phyloP scores from a whole-genome alignment of 1,140 invertebrate species.

The Tetraneura akinire region DNA sequence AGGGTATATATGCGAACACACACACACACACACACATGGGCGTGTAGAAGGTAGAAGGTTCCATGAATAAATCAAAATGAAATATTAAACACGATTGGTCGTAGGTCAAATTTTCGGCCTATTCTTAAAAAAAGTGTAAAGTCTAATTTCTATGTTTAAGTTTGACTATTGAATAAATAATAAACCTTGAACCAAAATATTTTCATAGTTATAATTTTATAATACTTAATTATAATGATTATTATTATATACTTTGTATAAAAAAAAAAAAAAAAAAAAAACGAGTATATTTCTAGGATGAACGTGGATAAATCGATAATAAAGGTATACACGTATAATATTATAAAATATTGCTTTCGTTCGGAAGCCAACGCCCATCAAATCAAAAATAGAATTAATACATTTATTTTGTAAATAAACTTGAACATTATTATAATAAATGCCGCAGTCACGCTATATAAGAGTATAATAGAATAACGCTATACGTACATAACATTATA shows the following conservation, averaged over 20 bases:
- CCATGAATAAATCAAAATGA: slow-evolving; percentile 41
- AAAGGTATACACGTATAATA: too few species aligned
- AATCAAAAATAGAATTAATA: slow-evolving; percentile 29
- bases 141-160: too few species aligned
- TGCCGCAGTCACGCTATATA: not conserved
- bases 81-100: not conserved
- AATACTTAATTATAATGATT: too few species aligned
- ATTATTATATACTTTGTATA: not conserved
- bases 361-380: slow-evolving; percentile 28
- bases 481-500: not conserved
- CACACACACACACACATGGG: too few species aligned
- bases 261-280: too few species aligned
- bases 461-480: not conserved
- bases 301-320: slow-evolving; percentile 21
- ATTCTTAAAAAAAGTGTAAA: too few species aligned
- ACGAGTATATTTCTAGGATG: too few species aligned
- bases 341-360: not conserved
- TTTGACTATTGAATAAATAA: too few species aligned
- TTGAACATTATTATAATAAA: not conserved
- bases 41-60: not conserved
- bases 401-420: slow-evolving; percentile 4
- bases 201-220: too few species aligned
- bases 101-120: not conserved
- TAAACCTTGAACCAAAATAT: too few species aligned
- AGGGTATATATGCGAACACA: not conserved